Conservation (phyloP, 92 coral and sea anemone genomes). For the Palythoa grandiflora region DNA sequence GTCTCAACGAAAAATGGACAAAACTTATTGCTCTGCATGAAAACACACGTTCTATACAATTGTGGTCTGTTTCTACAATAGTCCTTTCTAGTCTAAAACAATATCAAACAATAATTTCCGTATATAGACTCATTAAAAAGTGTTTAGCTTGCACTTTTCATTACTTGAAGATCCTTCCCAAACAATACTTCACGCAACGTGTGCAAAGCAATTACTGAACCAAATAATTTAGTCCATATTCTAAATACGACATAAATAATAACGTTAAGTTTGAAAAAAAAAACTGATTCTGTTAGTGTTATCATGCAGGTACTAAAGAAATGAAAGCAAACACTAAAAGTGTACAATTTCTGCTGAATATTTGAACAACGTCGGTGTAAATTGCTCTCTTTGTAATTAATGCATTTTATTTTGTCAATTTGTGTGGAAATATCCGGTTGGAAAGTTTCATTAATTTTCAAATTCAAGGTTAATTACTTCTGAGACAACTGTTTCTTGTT, state of each 20-base stretch:
- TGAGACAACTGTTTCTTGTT: neutral
- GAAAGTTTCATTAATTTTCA: neutral
- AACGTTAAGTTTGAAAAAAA: no score
- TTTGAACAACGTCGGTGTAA: neutral
- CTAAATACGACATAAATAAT: no score
- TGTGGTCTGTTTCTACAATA: neutral
- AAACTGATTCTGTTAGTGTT: no score
- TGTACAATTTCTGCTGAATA: no score
- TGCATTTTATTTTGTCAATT: neutral
- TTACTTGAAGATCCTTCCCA: neutral
- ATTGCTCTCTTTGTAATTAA: neutral
- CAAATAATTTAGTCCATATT: no score
- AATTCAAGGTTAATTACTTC: neutral
- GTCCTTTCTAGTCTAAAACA: no score
- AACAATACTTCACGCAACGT: neutral
- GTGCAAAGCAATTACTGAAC: neutral
- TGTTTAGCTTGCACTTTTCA: neutral
- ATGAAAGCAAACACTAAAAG: neutral
- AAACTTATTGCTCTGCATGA: no score
- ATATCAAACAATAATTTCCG: neutral
- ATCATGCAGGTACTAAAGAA: neutral
- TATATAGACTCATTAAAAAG: neutral
- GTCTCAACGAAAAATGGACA: no score
- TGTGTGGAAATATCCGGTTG: neutral
- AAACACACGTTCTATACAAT: no score